These are phyloP conservation scores for Buceros bicornis DNA, from an alignment of 2,797 vertebrate genomes.

Conservation along the genomic window DNA sequence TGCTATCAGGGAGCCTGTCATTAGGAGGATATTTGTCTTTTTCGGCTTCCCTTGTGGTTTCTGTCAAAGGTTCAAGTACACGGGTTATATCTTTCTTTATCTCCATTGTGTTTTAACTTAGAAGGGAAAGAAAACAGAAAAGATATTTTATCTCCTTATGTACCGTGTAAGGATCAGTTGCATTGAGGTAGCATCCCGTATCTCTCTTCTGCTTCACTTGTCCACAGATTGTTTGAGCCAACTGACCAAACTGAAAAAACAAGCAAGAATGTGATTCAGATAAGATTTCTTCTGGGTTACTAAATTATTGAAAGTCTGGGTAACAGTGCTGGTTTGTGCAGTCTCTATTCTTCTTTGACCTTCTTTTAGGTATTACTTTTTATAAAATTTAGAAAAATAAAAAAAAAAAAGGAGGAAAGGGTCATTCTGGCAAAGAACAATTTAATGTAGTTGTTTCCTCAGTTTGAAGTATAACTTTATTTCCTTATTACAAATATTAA, in stretches of 20 bases:
- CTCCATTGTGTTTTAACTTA: conserved; percentile 67
- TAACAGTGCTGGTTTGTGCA: background rate
- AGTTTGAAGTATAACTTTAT: background rate
- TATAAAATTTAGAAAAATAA: background rate
- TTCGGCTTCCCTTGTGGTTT: conserved; percentile 65
- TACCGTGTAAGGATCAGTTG: conserved; percentile 24
- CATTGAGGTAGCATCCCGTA: background rate
- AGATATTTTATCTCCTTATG: conserved; percentile 69
- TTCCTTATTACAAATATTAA: background rate
- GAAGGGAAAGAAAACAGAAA: conserved; percentile 57
- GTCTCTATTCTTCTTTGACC: background rate
- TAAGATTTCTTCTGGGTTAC: background rate
- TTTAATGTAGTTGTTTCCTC: background rate
- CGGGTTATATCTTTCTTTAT: conserved; percentile 65
- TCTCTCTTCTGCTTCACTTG: conserved; percentile 13
- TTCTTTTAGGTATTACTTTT: background rate
- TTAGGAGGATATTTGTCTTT: conserved; percentile 74
- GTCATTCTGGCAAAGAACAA: accelerated
- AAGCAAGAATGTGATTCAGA: background rate
- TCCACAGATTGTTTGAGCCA: conserved; percentile 5
- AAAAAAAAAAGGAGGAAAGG: background rate
- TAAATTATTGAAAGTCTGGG: background rate
- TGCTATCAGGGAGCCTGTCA: conserved; percentile 73
- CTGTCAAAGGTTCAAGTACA: conserved; percentile 68
- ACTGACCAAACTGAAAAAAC: conserved; percentile 27